Evolutionary conservation across 2,113 vertebrate genomes (phyloP), one percentile per base, ranked within the genome.

Genomic region (Lynx canadensis): DNA sequence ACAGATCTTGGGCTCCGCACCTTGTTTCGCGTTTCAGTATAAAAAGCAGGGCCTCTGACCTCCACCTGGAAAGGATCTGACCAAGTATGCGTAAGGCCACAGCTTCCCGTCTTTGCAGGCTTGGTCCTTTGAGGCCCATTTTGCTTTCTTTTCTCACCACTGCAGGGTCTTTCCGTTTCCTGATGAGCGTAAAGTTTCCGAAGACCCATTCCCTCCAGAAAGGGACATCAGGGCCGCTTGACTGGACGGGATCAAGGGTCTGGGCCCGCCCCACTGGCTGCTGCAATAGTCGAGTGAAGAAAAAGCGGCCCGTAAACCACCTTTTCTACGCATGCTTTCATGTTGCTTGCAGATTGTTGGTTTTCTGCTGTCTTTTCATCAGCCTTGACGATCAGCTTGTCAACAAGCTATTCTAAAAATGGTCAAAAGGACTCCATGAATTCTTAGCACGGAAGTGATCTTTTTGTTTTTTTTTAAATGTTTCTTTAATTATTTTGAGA

Each of bases 131-230:
- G 45, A 92, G 94, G n/a, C 4, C 4, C 0, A 0, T n/a, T 91
- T 69, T 91, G 33, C 76, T 66, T 87, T 89, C 90, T 87, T 89
- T 73, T 96, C 55, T 95, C 73, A 85, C 60, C 9, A 10, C 29
- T 55, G 15, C 7, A 65, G 80, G n/a, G n/a, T 79, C 52, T 69
- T 80, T 84, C 7, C 18, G 29, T 84, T 95, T 82, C 60, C 69
- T 91, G 38, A 41, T 76, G n/a, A 82, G 38, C 45, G 29, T 19
- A 73, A 36, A 71, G 16, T 21, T 66, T 63, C 23, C 50, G 87
- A 73, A 92, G 38, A 73, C 25, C 15, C 21, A 16, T 31, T 93
- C 7, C 60, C 7, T 91, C 91, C 55, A 57, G 74, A 80, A 45
- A 68, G 14, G 23, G 76, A 15, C 3, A 18, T 74, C 11, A 23